phyloP scores from a whole-genome alignment of 2,888 invertebrate species.

The Nowickia ferox region DNA sequence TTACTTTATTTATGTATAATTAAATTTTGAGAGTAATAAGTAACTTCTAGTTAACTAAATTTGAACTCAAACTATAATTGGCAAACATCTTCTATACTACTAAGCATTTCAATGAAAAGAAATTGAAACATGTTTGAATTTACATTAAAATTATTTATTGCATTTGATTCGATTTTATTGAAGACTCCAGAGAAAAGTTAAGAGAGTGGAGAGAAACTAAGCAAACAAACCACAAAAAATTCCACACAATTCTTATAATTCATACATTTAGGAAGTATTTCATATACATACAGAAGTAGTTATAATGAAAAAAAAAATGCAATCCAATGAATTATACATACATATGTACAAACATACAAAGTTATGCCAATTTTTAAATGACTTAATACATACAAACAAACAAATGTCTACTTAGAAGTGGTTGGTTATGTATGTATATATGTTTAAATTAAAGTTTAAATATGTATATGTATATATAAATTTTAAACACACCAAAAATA shows the following conservation, averaged over 20 bases:
- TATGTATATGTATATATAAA: background rate
- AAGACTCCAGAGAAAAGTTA: slow-evolving; percentile 1
- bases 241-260: slow-evolving; percentile 3
- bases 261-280: background rate
- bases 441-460: background rate
- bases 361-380: background rate
- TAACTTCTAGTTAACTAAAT: background rate
- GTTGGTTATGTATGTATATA: background rate
- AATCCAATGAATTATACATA: slow-evolving; percentile 23
- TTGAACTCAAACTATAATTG: background rate
- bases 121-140: slow-evolving; percentile 83
- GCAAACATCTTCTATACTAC: background rate
- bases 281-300: background rate
- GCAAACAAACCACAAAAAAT: background rate
- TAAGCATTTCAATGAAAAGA: slow-evolving; percentile 73
- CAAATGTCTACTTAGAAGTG: background rate
- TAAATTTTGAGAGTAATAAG: no score
- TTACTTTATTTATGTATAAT: background rate
- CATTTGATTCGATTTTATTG: slow-evolving; percentile 20
- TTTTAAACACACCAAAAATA: slow-evolving; percentile 22
- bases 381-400: slow-evolving; percentile 20
- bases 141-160: slow-evolving; percentile 34
- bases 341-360: slow-evolving; percentile 4
- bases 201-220: background rate
- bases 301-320: slow-evolving; percentile 12